Conservation (phyloP, 2,888 invertebrate species). For the Hanleya hanleyi region DNA sequence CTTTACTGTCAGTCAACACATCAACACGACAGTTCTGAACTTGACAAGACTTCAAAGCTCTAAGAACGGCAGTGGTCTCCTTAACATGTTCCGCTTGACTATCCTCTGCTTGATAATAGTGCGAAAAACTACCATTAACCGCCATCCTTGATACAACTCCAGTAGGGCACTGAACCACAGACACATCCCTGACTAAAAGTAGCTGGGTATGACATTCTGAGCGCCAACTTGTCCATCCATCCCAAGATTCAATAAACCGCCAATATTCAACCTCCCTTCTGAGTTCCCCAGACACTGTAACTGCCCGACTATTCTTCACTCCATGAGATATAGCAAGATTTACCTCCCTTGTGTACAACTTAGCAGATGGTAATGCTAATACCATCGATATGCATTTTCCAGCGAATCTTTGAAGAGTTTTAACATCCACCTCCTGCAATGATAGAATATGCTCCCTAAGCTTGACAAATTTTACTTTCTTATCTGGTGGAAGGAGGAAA, state of each 20-base stretch:
- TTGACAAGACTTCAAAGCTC: neutral
- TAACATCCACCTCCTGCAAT: neutral
- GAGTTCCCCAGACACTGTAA: neutral
- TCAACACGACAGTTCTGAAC: neutral
- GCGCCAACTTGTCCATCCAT: neutral
- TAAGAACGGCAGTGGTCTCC: neutral
- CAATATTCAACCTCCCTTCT: neutral
- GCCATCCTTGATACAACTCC: neutral
- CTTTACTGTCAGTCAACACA: neutral
- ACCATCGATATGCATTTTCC: conserved; percentile 12
- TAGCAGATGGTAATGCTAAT: neutral
- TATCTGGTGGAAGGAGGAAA: neutral
- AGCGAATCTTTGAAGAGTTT: neutral
- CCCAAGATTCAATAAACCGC: too few species aligned
- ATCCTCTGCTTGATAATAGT: neutral
- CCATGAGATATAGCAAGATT: neutral
- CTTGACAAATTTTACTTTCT: conserved; percentile 5
- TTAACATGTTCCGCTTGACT: neutral
- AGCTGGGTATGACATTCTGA: neutral
- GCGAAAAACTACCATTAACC: too few species aligned
- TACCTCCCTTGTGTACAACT: conserved; percentile 15
- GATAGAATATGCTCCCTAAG: conserved; percentile 10
- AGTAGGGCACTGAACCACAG: neutral
- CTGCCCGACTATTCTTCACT: neutral
- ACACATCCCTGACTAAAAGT: neutral